These are phyloP conservation scores for Desmodus rotundus DNA, from an alignment of 2,113 vertebrate genomes.

Conservation along the genomic window DNA sequence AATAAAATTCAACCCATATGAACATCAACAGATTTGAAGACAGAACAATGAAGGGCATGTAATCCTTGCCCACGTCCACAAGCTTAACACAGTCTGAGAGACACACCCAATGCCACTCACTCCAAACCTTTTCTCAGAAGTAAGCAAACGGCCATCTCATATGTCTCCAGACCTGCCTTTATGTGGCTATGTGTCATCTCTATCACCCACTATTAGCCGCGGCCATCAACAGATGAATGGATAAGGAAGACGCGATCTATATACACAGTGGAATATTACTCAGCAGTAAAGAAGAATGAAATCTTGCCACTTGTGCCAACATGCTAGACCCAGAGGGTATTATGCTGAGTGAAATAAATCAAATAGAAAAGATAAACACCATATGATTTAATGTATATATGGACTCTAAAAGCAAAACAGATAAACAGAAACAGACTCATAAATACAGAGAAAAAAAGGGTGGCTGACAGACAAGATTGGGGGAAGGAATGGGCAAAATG, in stretches of 20 bases:
- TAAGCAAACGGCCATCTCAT: neutral
- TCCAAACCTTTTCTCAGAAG: neutral
- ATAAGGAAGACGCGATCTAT: neutral
- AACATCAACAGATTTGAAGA: neutral
- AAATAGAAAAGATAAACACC: neutral
- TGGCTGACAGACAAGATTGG: no score
- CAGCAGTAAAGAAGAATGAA: neutral
- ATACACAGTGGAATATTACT: neutral
- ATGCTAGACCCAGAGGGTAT: neutral
- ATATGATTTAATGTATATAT: neutral
- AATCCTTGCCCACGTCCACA: neutral
- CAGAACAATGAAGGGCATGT: neutral
- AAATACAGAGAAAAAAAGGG: neutral
- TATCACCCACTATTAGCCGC: neutral
- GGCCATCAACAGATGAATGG: neutral
- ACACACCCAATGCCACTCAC: accelerated
- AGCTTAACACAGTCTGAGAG: neutral
- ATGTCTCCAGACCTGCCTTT: neutral
- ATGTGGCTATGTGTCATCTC: neutral
- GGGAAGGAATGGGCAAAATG: neutral
- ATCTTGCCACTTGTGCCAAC: no score
- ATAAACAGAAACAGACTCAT: neutral
- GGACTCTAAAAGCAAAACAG: neutral
- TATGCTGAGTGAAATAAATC: neutral
- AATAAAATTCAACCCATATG: neutral